Evolutionary conservation across 2,113 vertebrate genomes (phyloP), one percentile per base, ranked within the genome.

Genomic region (Calyptommatus sinebrachiatus): DNA sequence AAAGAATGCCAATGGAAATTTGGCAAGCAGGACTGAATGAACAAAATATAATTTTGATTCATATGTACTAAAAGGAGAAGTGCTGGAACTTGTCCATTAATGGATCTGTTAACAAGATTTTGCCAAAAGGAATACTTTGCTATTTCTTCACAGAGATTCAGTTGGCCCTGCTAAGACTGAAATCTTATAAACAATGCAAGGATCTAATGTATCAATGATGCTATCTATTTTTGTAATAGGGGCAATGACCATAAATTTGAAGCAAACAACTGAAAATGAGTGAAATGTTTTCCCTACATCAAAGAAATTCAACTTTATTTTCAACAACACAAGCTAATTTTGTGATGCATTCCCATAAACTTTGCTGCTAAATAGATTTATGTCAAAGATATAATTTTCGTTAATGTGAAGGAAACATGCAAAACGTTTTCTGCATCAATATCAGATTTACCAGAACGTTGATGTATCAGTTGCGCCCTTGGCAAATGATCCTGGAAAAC

Each of bases 161-260:
- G 1, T 60, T 71, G 0, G 57, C 45, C 14, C 86, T 88, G 71
- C 90, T 92, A 89, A 87, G 86, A 89, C 82, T 89, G 82, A 77
- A 87, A 80, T 89, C 78, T 88, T 79, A 89, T 84, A 91, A 94
- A 92, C 80, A 91, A 90, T 48, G 63, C 84, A 61, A 85, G 79
- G 81, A 89, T 92, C 86, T 86, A 91, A 90, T n/a, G 20, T 73
- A 68, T 76, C 85, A 71, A 84, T 89, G 88, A 93, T 85, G 83
- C 67, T 83, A 76, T 90, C 73, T 85, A 75, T 88, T 93, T 57
- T 94, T 88, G 87, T 87, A 92, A 87, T 73, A 72, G 46, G 53
- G 80, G 90, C 71, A 91, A 89, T 0, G 8, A 91, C 81, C 85
- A 81, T 87, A 84, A 90, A 92, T 93, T 88, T 91, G 90, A 93